phyloP scores from a whole-genome alignment of 1,140 invertebrate genomes.

The Meloidogyne floridensis region DNA sequence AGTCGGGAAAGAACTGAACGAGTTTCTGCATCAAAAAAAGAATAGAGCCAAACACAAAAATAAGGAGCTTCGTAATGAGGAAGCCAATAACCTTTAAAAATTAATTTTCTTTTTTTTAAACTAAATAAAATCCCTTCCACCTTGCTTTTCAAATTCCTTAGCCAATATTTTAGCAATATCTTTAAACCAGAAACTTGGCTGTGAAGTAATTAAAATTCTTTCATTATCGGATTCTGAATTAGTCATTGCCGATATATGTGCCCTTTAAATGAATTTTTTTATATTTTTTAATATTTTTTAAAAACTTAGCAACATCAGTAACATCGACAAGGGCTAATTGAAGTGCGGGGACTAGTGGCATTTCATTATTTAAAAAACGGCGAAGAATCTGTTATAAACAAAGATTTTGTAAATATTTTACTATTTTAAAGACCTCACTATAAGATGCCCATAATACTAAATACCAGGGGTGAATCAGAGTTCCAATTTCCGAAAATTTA shows the following conservation, averaged over 20 bases:
- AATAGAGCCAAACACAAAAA: conserved; percentile 67
- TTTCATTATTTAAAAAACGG: conserved; percentile 67
- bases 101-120: conserved; percentile 1
- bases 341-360: conserved; percentile 69
- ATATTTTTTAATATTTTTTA: not conserved
- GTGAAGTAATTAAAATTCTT: conserved; percentile 63
- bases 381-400: conserved; percentile 64
- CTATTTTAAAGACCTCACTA: conserved; percentile 34
- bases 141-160: conserved; percentile 63
- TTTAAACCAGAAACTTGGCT: conserved; percentile 67
- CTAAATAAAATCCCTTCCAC: conserved; percentile 16
- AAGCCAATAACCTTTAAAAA: conserved; percentile 67
- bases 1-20: conserved; percentile 68
- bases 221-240: conserved; percentile 69
- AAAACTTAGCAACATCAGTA: conserved; percentile 70
- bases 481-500: too few relatives aligned
- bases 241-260: conserved; percentile 71
- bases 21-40: conserved; percentile 68
- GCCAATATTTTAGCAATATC: conserved; percentile 67
- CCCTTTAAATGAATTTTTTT: conserved; percentile 42
- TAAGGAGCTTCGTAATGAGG: conserved; percentile 69
- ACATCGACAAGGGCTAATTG: conserved; percentile 70
- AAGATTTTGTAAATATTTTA: not conserved
- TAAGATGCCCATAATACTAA: too few relatives aligned
- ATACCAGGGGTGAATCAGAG: too few relatives aligned